Evolutionary conservation across 2,797 vertebrate species (phyloP), one percentile per base, ranked within the genome.

Genomic region (Limosa lapponica): DNA sequence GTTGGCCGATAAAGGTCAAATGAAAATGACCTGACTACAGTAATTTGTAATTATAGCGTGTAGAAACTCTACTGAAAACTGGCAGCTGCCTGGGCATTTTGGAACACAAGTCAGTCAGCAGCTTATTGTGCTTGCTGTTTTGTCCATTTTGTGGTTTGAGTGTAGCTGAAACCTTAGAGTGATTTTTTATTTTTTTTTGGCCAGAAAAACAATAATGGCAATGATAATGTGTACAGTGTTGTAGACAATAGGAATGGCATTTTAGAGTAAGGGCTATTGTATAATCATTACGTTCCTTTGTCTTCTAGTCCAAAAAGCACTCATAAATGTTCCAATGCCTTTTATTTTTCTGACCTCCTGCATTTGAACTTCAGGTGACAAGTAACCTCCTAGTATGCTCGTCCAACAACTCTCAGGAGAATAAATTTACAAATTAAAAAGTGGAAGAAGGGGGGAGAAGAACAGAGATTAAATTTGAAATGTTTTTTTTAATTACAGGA

Each of bases 391-490:
- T 28, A 30, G 5, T 8, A 4, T 48, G 66, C 30, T 66, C 30
- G 23, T 71, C 37, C 51, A 74, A n/a, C 61, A 49, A 4, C 12
- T 18, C 16, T 65, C 22, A 73, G 16, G 14, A 59, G 37, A 19
- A 69, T 8, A 71, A 51, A 75, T 75, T 37, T 78, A 22, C 36
- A 69, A 39, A 64, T 49, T 27, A 69, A 69, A n/a, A 86, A 74
- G 24, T 13, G 34, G 15, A 64, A 66, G n/a, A 25, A 43, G 20
- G 0, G 1, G 6, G 3, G 8, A n/a, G 39, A 46, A 51, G 8
- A 41, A 10, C 14, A 22, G 5, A 75, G n/a, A 24, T 52, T 52
- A 27, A 79, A 65, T 88, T 65, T 61, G 17, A 87, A 83, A 55
- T 16, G 7, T 4, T 46, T 18, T 52, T 81, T 75, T 73, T 15